Conservation (phyloP, 2,888 invertebrate genomes). For the Onthophagus sagittarius region DNA sequence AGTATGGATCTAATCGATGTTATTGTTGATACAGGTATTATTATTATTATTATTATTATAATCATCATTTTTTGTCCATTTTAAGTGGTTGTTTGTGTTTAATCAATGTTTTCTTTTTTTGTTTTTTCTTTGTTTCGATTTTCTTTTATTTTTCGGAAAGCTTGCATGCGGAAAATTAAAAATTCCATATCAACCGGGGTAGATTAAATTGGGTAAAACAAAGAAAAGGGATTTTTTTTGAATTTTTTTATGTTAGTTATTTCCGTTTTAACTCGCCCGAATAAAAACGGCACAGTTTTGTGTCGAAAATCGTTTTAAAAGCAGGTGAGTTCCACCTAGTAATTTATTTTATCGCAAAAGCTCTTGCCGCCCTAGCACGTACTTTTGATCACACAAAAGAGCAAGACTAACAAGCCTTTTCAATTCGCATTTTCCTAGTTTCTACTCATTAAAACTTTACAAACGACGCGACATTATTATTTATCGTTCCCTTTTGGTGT, state of each 20-base stretch:
- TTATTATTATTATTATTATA: too few relatives aligned
- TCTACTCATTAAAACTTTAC: background rate
- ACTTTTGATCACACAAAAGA: background rate
- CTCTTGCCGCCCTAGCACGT: background rate
- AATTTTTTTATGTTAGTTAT: background rate
- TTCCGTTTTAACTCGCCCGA: background rate
- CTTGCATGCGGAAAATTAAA: background rate
- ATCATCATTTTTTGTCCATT: slow-evolving; percentile 5
- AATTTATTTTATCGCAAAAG: background rate
- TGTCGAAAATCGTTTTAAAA: background rate
- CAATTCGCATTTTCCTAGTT: background rate
- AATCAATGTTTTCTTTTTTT: background rate
- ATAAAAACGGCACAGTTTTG: background rate
- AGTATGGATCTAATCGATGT: slow-evolving; percentile 98
- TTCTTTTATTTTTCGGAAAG: background rate
- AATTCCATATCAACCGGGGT: background rate
- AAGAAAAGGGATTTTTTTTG: background rate
- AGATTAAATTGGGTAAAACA: too few relatives aligned
- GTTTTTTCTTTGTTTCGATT: too few relatives aligned
- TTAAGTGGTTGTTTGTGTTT: slow-evolving; percentile 2
- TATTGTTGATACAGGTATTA: slow-evolving; percentile 88
- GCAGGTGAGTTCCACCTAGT: background rate
- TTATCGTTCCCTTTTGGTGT: background rate
- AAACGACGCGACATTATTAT: background rate
- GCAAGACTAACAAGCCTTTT: background rate